phyloP scores from a whole-genome alignment of 1,140 invertebrate genomes.

The Drosophila parvula region DNA sequence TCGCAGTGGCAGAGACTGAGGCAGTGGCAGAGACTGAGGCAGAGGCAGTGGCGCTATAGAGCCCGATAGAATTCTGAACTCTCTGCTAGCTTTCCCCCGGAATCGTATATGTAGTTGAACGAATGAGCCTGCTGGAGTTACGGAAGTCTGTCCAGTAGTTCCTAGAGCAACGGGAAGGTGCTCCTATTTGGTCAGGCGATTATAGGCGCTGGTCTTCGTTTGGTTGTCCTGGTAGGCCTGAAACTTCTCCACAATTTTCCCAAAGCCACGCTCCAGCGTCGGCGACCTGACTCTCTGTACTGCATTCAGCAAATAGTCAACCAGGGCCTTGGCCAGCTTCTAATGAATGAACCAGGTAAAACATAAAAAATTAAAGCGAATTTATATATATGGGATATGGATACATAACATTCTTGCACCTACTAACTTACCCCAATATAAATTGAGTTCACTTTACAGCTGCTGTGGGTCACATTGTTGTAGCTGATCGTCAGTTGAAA shows the following conservation, averaged over 20 bases:
- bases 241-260: slow-evolving; percentile 50
- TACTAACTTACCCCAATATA: slow-evolving; percentile 31
- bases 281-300: slow-evolving; percentile 47
- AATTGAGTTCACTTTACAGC: slow-evolving; percentile 7
- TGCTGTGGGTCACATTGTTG: slow-evolving; percentile 31
- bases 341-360: neutral
- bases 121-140: slow-evolving; percentile 1
- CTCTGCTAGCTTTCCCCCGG: slow-evolving; percentile 1
- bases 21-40: slow-evolving; percentile 18
- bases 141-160: neutral
- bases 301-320: slow-evolving; percentile 36
- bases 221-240: slow-evolving; percentile 13
- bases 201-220: neutral
- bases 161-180: neutral
- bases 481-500: slow-evolving; percentile 52
- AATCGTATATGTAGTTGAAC: neutral
- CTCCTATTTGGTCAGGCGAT: neutral
- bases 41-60: slow-evolving; percentile 1
- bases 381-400: no score
- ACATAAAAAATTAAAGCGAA: neutral
- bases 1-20: slow-evolving; percentile 26
- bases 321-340: slow-evolving; percentile 43
- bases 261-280: slow-evolving; percentile 53
- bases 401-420: neutral
- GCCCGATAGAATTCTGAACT: slow-evolving; percentile 29